Evolutionary conservation across 2,888 invertebrate genomes (phyloP).

Genomic region (Tridacna crocea): DNA sequence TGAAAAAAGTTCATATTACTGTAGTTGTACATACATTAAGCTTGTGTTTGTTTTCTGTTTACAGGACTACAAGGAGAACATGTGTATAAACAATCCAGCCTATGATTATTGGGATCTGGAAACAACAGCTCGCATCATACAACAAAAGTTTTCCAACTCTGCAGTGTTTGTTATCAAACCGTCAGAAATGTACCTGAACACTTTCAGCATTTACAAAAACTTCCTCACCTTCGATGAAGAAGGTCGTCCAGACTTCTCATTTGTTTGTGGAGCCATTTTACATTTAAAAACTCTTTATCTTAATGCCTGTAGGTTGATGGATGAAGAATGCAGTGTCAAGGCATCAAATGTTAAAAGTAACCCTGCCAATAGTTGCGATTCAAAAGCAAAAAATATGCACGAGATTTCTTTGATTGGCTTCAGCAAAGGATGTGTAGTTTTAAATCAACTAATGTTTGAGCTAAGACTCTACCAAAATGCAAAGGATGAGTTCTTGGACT

Average conservation of each 20-base stretch:
- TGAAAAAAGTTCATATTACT: not conserved
- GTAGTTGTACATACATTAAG: not conserved
- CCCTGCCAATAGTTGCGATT: not conserved
- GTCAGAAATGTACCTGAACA: conserved; percentile 91
- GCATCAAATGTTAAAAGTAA: not conserved
- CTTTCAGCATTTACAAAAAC: conserved; percentile 94
- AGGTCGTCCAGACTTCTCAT: conserved; percentile 92
- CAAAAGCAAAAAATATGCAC: conserved; percentile 1
- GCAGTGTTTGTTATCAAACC: conserved; percentile 82
- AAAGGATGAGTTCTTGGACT: conserved; percentile 84
- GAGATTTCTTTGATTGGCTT: conserved; percentile 89
- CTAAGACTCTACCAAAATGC: conserved; percentile 86
- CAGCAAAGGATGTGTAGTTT: conserved; percentile 96
- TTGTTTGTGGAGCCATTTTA: conserved; percentile 89
- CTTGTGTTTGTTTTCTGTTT: conserved; percentile 43
- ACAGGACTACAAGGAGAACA: conserved; percentile 93
- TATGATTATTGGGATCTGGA: conserved; percentile 93
- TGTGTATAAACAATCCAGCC: conserved; percentile 88
- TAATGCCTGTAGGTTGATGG: conserved; percentile 61
- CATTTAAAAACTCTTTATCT: conserved; percentile 88
- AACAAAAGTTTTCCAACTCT: conserved; percentile 88
- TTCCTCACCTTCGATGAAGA: conserved; percentile 91
- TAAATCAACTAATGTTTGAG: conserved; percentile 95
- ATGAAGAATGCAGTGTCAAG: not conserved
- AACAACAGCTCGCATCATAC: conserved; percentile 89